A percentile compares a stretch with the other conserved stretches of the same genome.
Conservation (phyloP, 2,113 vertebrate genomes). For the Oenanthe oenanthe region DNA sequence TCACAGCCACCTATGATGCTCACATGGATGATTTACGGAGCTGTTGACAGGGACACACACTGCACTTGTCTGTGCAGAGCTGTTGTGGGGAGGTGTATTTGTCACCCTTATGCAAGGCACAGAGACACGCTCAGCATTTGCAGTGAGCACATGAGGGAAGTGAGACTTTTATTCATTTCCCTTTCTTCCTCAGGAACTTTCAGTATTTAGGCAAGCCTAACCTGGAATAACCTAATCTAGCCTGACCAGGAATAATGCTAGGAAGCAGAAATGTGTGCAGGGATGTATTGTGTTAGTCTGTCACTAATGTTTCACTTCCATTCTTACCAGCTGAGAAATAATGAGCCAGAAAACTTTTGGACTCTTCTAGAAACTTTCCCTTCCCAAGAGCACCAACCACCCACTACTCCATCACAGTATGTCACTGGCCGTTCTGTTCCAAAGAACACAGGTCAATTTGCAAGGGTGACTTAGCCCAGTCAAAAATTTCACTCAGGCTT, state of each 20-base stretch:
- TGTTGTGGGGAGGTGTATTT: fast-evolving
- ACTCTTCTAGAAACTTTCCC: neutral
- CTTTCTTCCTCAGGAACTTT: neutral
- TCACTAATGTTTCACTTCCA: neutral
- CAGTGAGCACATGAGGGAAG: neutral
- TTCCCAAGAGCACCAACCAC: neutral
- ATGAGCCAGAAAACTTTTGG: neutral
- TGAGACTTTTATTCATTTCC: neutral
- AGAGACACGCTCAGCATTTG: fast-evolving
- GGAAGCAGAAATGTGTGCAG: neutral
- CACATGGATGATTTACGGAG: fast-evolving
- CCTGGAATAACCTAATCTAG: too few relatives aligned
- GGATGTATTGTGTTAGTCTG: neutral
- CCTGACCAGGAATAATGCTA: neutral
- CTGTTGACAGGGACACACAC: neutral
- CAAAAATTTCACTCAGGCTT: neutral
- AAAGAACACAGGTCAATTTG: neutral
- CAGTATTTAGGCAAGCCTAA: neutral
- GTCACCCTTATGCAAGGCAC: neutral
- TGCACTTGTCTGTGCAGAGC: neutral
- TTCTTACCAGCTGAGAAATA: neutral
- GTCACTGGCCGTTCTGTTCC: neutral
- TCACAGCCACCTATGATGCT: neutral
- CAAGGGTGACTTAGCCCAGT: neutral
- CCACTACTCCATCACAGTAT: neutral